Evolutionary conservation across 2,797 vertebrate genomes (phyloP).

Genomic region (Oophaga sylvatica): DNA sequence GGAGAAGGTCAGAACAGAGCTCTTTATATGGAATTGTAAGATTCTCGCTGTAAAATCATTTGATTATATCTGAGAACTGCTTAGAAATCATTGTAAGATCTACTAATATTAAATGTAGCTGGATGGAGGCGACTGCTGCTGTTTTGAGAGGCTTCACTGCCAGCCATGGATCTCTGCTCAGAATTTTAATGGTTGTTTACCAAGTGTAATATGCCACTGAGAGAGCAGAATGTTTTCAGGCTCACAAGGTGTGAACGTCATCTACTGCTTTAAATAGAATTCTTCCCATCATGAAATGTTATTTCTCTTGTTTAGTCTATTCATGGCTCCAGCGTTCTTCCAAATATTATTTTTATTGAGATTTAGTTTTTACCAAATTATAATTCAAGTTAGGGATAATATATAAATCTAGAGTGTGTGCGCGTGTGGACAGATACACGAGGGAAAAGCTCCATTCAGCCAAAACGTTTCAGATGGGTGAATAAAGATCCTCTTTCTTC

Average conservation of each 20-base stretch:
- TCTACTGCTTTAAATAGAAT: slow-evolving; percentile 63
- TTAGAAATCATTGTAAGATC: slow-evolving; percentile 67
- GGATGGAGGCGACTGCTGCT: slow-evolving; percentile 72
- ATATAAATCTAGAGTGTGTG: background rate
- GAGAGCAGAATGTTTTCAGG: slow-evolving; percentile 65
- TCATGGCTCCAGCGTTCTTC: background rate
- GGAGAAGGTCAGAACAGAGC: slow-evolving; percentile 59
- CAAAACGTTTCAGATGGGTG: too few relatives aligned
- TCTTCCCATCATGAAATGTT: slow-evolving; percentile 47
- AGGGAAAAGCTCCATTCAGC: too few relatives aligned
- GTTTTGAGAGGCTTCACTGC: slow-evolving; percentile 69
- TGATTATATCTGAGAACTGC: slow-evolving; percentile 66
- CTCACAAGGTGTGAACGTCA: slow-evolving; percentile 63
- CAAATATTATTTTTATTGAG: background rate
- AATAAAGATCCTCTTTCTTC: too few relatives aligned
- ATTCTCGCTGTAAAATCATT: slow-evolving; percentile 62
- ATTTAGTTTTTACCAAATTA: slow-evolving; percentile 54
- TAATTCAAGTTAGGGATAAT: background rate
- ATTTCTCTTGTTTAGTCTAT: slow-evolving; percentile 54
- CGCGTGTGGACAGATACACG: too few relatives aligned
- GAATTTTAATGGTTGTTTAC: slow-evolving; percentile 72
- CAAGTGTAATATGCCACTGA: slow-evolving; percentile 63
- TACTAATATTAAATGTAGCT: slow-evolving; percentile 77
- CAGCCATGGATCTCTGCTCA: slow-evolving; percentile 72
- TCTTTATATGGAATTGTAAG: slow-evolving; percentile 64